phyloP scores from a whole-genome alignment of 2,797 vertebrate genomes.

The Nannoperca obscura region DNA sequence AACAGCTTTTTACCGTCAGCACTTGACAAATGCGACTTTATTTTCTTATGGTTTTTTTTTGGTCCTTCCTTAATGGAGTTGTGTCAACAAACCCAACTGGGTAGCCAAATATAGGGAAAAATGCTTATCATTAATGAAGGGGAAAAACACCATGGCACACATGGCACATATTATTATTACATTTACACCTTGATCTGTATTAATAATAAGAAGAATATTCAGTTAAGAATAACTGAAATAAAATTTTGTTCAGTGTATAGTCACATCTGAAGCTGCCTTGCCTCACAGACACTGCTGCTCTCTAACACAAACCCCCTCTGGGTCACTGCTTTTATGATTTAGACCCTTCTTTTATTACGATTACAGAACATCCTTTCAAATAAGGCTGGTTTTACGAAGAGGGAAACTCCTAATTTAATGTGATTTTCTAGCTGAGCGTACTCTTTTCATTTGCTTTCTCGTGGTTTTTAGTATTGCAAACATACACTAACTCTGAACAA shows the following conservation, averaged over 20 bases:
- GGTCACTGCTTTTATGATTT: conserved; percentile 68
- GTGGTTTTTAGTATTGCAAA: conserved; percentile 7
- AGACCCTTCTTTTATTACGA: conserved; percentile 62
- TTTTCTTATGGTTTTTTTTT: conserved; percentile 6
- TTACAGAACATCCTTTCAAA: conserved; percentile 72
- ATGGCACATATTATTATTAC: not conserved
- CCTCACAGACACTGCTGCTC: conserved; percentile 35
- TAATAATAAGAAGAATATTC: no score
- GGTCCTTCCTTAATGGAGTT: not conserved
- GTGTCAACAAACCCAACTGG: conserved; percentile 22
- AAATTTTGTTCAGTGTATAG: conserved; percentile 39
- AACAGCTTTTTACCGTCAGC: conserved; percentile 37
- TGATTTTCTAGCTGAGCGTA: conserved; percentile 22
- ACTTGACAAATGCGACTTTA: conserved; percentile 33
- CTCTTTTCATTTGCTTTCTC: conserved; percentile 47
- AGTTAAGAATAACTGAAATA: conserved; percentile 16
- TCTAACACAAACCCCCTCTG: conserved; percentile 49
- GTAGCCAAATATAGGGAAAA: conserved; percentile 13
- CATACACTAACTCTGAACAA: not conserved
- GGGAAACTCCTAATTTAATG: conserved; percentile 63
- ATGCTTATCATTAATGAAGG: conserved; percentile 37
- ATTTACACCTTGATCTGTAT: conserved; percentile 24
- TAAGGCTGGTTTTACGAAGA: conserved; percentile 50
- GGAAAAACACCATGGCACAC: conserved; percentile 20
- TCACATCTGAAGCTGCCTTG: conserved; percentile 55